Evolutionary conservation across 2,888 invertebrate species (phyloP).

Genomic region (Frankliniella intonsa): DNA sequence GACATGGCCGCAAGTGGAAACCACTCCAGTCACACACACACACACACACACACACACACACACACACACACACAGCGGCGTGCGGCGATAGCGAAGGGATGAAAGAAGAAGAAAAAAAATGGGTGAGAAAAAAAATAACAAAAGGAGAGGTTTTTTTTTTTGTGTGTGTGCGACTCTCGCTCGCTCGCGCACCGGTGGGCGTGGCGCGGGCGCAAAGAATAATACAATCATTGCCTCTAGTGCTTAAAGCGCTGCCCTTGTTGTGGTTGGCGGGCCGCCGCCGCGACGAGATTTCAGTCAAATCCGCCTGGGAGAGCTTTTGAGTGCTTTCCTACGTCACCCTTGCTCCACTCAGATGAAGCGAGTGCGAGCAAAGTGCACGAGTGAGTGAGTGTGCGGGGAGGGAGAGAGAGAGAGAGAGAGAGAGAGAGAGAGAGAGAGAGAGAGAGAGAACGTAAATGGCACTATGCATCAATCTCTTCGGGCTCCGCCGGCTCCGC

Average conservation of each 20-base stretch:
- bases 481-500: neutral
- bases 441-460: neutral
- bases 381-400: neutral
- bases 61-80: neutral
- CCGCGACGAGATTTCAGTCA: neutral
- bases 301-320: neutral
- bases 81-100: neutral
- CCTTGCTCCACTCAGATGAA: neutral
- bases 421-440: neutral
- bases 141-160: neutral
- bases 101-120: neutral
- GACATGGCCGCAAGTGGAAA: no score
- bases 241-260: neutral
- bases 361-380: neutral
- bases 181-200: no score
- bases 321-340: neutral
- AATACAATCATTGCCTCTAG: neutral
- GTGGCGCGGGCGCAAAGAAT: neutral
- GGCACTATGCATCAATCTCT: conserved; percentile 17
- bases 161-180: no score
- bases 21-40: no score
- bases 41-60: neutral
- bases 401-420: neutral
- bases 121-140: neutral
- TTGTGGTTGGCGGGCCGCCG: neutral